phyloP scores from a whole-genome alignment of 2,888 invertebrate genomes.

The Cacoxenus indagator region DNA sequence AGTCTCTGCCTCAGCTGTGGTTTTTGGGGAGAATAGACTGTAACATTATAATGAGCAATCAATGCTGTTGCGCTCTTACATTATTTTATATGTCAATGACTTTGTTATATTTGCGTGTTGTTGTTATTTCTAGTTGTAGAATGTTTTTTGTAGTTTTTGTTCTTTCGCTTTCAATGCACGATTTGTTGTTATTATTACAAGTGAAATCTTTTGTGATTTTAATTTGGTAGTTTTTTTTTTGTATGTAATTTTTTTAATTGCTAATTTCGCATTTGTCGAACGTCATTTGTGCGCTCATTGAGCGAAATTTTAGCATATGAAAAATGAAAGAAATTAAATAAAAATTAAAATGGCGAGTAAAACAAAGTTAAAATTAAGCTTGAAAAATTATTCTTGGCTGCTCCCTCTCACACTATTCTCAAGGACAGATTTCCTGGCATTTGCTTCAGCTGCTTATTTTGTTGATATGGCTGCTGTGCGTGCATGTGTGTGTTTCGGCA shows the following conservation, averaged over 20 bases:
- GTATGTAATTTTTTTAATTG: slow-evolving; percentile 43
- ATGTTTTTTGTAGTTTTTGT: background rate
- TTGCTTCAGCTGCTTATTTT: too few species aligned
- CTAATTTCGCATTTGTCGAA: background rate
- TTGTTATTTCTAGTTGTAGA: background rate
- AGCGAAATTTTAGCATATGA: background rate
- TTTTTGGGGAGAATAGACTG: too few species aligned
- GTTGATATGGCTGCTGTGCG: too few species aligned
- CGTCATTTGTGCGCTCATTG: slow-evolving; percentile 7
- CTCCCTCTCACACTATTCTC: too few species aligned
- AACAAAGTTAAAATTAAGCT: background rate
- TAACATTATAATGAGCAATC: background rate
- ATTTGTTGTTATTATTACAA: slow-evolving; percentile 34
- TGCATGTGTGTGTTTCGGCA: too few species aligned
- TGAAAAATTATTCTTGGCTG: background rate
- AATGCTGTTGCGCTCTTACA: background rate
- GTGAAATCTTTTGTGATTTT: slow-evolving; percentile 52
- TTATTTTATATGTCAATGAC: slow-evolving; percentile 55
- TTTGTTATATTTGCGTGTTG: slow-evolving; percentile 38
- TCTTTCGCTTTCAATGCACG: slow-evolving; percentile 12
- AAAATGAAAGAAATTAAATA: background rate
- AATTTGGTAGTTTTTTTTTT: slow-evolving; percentile 31
- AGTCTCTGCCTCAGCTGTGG: too few species aligned
- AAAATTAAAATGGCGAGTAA: background rate
- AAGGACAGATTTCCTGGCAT: too few species aligned